A percentile compares a stretch with the other conserved stretches of the same genome.
Conservation (phyloP, 2,113 vertebrate genomes). For the Colius striatus region DNA sequence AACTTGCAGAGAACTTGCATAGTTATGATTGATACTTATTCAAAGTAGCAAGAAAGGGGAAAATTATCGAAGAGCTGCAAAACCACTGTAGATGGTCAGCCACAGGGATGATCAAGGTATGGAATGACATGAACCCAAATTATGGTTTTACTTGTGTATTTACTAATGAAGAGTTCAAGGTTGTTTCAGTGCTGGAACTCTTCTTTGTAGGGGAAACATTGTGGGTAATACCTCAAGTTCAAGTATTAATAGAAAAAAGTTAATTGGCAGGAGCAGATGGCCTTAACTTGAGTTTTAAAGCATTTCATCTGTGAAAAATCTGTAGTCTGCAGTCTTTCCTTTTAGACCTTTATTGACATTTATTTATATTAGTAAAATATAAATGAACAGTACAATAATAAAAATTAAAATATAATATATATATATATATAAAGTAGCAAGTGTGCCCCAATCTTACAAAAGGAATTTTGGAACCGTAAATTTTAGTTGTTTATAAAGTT, state of each 20-base stretch:
- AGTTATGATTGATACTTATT: neutral
- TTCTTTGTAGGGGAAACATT: neutral
- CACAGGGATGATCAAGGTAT: neutral
- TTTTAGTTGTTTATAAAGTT: neutral
- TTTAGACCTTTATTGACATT: neutral
- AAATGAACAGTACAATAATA: too few species aligned
- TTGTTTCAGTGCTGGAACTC: neutral
- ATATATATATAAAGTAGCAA: too few species aligned
- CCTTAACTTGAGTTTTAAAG: neutral
- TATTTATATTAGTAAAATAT: neutral
- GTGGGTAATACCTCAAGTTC: neutral
- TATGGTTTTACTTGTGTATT: neutral
- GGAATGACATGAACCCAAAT: neutral
- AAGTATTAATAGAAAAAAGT: neutral
- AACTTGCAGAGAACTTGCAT: neutral
- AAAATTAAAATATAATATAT: too few species aligned
- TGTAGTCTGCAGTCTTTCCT: neutral
- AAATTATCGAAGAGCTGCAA: neutral
- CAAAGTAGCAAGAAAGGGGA: neutral
- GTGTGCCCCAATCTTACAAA: neutral
- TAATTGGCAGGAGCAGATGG: neutral
- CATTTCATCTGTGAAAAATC: neutral
- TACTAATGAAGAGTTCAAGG: neutral
- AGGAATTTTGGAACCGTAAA: neutral
- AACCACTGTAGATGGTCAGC: neutral